phyloP scores from a whole-genome alignment of 64 coral and sea anemone species.

The Montipora foliosa region DNA sequence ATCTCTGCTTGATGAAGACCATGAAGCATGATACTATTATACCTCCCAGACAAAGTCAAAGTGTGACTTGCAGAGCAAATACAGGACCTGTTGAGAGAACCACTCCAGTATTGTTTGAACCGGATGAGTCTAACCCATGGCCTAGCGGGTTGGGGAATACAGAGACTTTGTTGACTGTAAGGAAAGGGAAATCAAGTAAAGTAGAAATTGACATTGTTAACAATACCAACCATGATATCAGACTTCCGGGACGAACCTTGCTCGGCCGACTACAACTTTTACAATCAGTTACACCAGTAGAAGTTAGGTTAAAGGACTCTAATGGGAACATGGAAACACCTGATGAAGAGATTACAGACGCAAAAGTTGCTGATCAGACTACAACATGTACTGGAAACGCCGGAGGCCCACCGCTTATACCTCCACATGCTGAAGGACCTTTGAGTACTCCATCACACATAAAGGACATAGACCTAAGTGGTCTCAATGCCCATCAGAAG shows the following conservation, averaged over 20 bases:
- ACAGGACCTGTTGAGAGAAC: constrained; percentile 59
- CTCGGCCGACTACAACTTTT: neutral
- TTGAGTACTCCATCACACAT: no score
- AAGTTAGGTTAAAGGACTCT: neutral
- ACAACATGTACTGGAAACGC: neutral
- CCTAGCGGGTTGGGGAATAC: no score
- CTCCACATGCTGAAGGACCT: no score
- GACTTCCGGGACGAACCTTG: neutral
- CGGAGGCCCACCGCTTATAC: no score
- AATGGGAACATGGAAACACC: no score
- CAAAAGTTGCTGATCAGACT: no score
- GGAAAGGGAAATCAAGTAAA: neutral
- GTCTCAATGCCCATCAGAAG: no score
- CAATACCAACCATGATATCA: neutral
- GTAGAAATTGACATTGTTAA: neutral
- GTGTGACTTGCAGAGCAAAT: constrained; percentile 66
- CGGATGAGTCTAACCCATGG: no score
- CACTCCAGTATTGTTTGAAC: constrained; percentile 56
- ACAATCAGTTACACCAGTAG: constrained; percentile 25
- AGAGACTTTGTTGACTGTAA: constrained; percentile 8
- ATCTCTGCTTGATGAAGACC: no score
- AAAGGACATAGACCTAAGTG: no score
- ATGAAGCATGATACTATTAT: neutral
- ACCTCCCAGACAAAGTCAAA: constrained; percentile 53
- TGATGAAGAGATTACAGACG: no score